A percentile compares a stretch with the other conserved stretches of the same genome.
Evolutionary conservation across 1,140 invertebrate genomes (phyloP).

Genomic region (Plectus sambesii): DNA sequence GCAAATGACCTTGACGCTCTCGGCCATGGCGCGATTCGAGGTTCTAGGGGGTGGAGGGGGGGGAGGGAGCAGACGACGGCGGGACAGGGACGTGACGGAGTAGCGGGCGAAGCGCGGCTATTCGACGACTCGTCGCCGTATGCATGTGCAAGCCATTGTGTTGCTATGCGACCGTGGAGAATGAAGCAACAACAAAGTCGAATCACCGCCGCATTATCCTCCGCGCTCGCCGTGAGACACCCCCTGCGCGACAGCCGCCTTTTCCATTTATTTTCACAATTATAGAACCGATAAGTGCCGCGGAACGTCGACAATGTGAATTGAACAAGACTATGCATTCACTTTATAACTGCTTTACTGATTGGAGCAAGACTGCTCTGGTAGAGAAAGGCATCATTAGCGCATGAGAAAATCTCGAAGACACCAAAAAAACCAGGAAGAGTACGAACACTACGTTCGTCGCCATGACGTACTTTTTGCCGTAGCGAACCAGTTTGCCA

Average conservation of each 20-base stretch:
- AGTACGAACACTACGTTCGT: conserved; percentile 76
- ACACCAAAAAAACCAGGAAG: conserved; percentile 52
- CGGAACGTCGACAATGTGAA: conserved; percentile 58
- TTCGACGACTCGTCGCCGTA: conserved; percentile 15
- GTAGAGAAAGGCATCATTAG: no score
- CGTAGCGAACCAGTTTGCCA: conserved; percentile 77
- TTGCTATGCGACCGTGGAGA: neutral
- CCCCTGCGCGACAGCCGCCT: no score
- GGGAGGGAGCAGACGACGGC: conserved; percentile 8
- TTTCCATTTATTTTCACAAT: no score
- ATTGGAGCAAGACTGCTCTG: no score
- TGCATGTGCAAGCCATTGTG: conserved; percentile 6
- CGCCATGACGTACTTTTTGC: conserved; percentile 64
- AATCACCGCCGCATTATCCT: conserved; percentile 30
- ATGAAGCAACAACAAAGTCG: conserved; percentile 8
- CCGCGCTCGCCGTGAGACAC: no score
- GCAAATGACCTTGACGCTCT: conserved; percentile 78
- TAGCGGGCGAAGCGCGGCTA: conserved; percentile 6
- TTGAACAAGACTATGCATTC: conserved; percentile 54
- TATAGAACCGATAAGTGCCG: conserved; percentile 29
- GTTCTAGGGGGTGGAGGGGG: no score
- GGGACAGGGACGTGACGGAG: neutral
- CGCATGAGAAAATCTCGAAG: conserved; percentile 5
- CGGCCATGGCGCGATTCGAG: conserved; percentile 48
- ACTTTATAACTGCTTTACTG: neutral